phyloP scores from a whole-genome alignment of 2,888 invertebrate genomes.

The Tipula lateralis region DNA sequence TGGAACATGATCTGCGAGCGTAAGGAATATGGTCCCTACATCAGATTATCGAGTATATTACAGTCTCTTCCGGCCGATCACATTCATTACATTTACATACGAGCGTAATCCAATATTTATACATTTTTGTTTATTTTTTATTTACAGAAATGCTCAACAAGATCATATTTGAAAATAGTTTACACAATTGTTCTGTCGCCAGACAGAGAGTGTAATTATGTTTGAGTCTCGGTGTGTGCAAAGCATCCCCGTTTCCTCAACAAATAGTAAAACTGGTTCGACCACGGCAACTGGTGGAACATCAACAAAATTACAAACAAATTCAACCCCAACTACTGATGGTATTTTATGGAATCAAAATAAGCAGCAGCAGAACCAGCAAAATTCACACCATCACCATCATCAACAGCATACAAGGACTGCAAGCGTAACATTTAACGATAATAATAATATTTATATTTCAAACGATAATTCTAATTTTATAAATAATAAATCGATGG shows the following conservation, averaged over 20 bases:
- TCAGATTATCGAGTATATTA: no score
- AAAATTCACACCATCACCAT: constrained; percentile 41
- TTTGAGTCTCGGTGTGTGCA: constrained; percentile 70
- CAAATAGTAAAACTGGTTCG: constrained; percentile 20
- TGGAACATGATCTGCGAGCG: no score
- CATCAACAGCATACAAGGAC: constrained; percentile 31
- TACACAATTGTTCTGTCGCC: constrained; percentile 2
- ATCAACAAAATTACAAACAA: background rate
- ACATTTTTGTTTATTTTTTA: background rate
- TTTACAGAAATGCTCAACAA: constrained; percentile 27
- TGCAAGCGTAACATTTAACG: constrained; percentile 47
- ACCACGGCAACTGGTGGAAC: background rate
- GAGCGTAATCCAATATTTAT: background rate
- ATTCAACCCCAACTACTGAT: background rate
- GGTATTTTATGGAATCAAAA: constrained; percentile 27
- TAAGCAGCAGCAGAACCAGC: constrained; percentile 38
- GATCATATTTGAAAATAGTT: background rate
- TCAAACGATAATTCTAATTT: constrained; percentile 33
- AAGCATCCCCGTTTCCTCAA: constrained; percentile 59
- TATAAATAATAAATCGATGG: constrained; percentile 43
- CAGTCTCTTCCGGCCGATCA: background rate
- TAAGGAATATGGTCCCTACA: no score
- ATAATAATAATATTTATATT: constrained; percentile 40
- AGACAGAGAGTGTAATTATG: constrained; percentile 54
- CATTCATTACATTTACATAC: no score